Base-by-base conservation (phyloP, 2,888 invertebrate species). In the Leucozona laternaria region DNA sequence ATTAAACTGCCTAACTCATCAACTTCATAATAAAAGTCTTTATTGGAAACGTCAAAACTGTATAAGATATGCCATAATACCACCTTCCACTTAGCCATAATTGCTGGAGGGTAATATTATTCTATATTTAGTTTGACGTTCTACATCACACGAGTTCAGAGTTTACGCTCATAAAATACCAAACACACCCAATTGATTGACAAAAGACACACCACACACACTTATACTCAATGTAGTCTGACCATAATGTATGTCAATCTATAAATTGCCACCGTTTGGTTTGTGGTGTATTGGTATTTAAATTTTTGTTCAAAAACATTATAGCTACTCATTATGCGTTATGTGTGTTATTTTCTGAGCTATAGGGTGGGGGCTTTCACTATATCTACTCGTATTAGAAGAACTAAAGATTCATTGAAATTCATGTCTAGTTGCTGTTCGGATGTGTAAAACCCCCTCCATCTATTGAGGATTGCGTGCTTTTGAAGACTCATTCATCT, bases 121-220 rank as follows among this genome's bases (percentile, higher is more conserved):
- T 66, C 48, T 72, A 48, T 66, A 57, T 76, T 71, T 34, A 82
- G 66, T 62, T 31, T 34, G 64, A 58, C 43, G 71, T 73, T 62
- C 75, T 75, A 75, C 37, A 80, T 80, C 68, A 53, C 68, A 68
- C 20, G 68, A 55, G 79, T 79, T 79, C 73, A 66, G 62, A 79
- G 79, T 83, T 82, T 58, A 78, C 34, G 66, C 53, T 68, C 78
- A 73, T 78, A 73, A 75, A 73, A 68, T 37, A 40, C 58, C 34
- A 72, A 82, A 62, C 60, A 83, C 79, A 70, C 78, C 79, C 79
- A 83, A 83, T 83, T 78, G 78, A 83, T 78, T 83, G 68, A 78
- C 73, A 78, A 83, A 78, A 83, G 72, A 73, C 43, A 66, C n/a
- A 28, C 37, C 58, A 62, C 15, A 31, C 28, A 22, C 20, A 55